phyloP scores from a whole-genome alignment of 2,797 vertebrate species.

The Thamnophis elegans region DNA sequence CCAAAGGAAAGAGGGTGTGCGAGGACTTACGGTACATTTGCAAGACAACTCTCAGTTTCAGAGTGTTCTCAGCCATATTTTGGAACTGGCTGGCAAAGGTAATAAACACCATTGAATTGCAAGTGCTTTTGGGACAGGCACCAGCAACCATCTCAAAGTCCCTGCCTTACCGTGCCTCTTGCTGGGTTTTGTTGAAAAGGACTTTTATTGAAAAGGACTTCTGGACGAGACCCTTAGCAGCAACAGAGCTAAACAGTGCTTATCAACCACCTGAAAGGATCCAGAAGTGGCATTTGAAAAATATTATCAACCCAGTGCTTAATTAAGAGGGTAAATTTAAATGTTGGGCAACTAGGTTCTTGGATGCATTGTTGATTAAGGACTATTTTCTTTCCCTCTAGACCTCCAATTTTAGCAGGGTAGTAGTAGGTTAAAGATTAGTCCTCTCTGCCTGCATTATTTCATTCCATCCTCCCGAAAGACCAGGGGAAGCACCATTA shows the following conservation, averaged over 20 bases:
- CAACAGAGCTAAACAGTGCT: not conserved
- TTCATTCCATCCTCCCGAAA: not conserved
- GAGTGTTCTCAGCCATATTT: constrained; percentile 52
- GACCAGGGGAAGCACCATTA: not conserved
- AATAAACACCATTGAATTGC: not conserved
- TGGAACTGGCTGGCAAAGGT: constrained; percentile 33
- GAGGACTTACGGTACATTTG: constrained; percentile 31
- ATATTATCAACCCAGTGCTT: not conserved
- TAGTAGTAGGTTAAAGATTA: not conserved
- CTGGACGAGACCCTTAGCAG: no score
- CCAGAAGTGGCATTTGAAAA: not conserved
- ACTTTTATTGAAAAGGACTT: not conserved
- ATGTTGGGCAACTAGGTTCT: not conserved
- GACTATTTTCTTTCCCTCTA: not conserved
- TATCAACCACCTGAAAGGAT: not conserved
- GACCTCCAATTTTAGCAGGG: not conserved
- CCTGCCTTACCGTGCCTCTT: not conserved
- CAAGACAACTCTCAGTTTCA: constrained; percentile 26
- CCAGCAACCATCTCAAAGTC: not conserved
- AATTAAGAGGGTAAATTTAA: not conserved
- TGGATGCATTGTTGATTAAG: not conserved
- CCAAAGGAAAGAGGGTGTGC: not conserved
- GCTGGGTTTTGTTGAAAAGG: not conserved
- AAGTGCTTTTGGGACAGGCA: not conserved
- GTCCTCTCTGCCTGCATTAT: not conserved